Evolutionary conservation across 2,888 invertebrate species (phyloP).

Genomic region (Oeneis ivallda): DNA sequence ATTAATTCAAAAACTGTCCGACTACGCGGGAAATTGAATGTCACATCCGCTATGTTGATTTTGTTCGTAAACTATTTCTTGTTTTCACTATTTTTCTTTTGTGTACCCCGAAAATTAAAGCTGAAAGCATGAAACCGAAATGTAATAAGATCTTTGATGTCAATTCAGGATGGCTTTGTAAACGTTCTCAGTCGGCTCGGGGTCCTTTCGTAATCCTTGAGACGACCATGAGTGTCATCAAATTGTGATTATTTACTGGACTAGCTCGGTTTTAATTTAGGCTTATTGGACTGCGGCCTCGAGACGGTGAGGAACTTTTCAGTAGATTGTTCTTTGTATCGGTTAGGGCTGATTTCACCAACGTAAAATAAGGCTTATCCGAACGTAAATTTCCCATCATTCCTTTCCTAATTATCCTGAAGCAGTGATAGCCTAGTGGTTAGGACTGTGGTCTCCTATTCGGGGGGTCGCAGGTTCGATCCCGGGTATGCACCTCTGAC

Average conservation of each 20-base stretch:
- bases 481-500: no score
- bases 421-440: no score
- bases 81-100: background rate
- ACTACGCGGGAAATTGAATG: no score
- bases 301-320: background rate
- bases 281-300: slow-evolving; percentile 3
- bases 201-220: slow-evolving; percentile 9
- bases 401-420: no score
- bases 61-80: background rate
- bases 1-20: no score
- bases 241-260: slow-evolving; percentile 7
- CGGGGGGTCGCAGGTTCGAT: no score
- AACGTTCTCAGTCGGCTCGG: background rate
- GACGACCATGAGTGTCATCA: slow-evolving; percentile 1
- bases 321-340: background rate
- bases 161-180: background rate
- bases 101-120: background rate
- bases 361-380: no score
- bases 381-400: no score
- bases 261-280: background rate
- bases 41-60: no score
- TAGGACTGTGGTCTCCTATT: no score
- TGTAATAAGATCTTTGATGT: slow-evolving; percentile 7
- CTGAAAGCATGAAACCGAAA: background rate
- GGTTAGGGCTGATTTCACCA: no score